Evolutionary conservation across 2,797 vertebrate species (phyloP).

Genomic region (Hippocampus kuda): DNA sequence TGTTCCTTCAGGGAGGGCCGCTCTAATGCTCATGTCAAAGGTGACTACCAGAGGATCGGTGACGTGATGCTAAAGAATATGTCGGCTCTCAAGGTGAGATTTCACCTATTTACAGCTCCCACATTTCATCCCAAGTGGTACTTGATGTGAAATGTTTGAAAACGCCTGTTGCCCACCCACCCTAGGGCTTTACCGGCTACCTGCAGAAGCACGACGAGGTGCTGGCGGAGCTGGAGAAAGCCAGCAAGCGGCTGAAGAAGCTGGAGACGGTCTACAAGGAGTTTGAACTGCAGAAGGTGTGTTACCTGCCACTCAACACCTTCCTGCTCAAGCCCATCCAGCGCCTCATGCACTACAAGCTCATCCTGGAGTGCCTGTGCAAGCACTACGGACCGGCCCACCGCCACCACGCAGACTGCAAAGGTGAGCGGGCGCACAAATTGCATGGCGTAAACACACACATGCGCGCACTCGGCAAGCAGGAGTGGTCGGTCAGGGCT

Average conservation of each 20-base stretch:
- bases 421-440: slow-evolving; percentile 61
- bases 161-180: not conserved
- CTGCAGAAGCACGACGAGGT: slow-evolving; percentile 85
- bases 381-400: slow-evolving; percentile 71
- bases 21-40: slow-evolving; percentile 68
- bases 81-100: slow-evolving; percentile 76
- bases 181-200: slow-evolving; percentile 77
- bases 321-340: slow-evolving; percentile 95
- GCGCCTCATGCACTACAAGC: slow-evolving; percentile 89
- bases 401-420: slow-evolving; percentile 75
- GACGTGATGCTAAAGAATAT: slow-evolving; percentile 91
- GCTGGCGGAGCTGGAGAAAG: slow-evolving; percentile 83
- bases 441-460: no score
- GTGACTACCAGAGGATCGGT: slow-evolving; percentile 81
- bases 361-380: slow-evolving; percentile 83
- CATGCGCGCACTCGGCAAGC: no score
- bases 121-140: not conserved
- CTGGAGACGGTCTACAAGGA: slow-evolving; percentile 84
- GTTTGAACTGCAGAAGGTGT: slow-evolving; percentile 95
- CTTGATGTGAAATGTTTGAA: no score
- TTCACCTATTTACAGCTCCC: not conserved
- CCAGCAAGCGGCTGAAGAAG: slow-evolving; percentile 75
- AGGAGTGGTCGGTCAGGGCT: no score
- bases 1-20: slow-evolving; percentile 79
- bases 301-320: slow-evolving; percentile 89